Percentiles rank a stretch among this genome's conserved stretches.
These are phyloP conservation scores for Orius insidiosus DNA, from an alignment of 1,140 invertebrate genomes.

Conservation along the genomic window DNA sequence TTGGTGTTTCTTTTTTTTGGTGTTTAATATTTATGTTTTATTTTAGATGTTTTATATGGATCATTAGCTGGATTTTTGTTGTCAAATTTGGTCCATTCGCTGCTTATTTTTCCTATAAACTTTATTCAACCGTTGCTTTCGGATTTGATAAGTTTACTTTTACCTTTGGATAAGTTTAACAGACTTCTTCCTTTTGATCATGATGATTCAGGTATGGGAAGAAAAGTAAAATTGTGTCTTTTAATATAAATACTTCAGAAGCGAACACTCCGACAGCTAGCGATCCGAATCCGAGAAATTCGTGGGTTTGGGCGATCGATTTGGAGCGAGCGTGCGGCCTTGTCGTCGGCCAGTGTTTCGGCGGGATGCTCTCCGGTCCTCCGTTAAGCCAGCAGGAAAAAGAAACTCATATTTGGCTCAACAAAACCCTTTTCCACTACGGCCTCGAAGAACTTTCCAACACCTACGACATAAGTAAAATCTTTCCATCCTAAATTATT, in stretches of 20 bases:
- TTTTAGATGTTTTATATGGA: conserved; percentile 30
- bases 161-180: conserved; percentile 35
- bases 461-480: conserved; percentile 18
- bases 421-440: conserved; percentile 33
- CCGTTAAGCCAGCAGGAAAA: conserved; percentile 29
- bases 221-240: conserved; percentile 1
- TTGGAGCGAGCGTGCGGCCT: conserved; percentile 39
- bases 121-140: conserved; percentile 29
- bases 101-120: conserved; percentile 33
- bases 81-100: conserved; percentile 35
- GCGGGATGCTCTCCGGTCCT: conserved; percentile 35
- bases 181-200: conserved; percentile 29
- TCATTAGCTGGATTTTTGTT: conserved; percentile 38
- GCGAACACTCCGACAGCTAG: conserved; percentile 29
- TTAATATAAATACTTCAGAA: conserved; percentile 21
- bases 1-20: conserved; percentile 22
- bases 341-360: conserved; percentile 40
- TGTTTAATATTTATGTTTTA: neutral
- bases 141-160: conserved; percentile 31
- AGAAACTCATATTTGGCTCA: conserved; percentile 32
- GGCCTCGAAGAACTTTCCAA: conserved; percentile 28
- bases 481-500: neutral
- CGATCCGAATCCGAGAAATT: conserved; percentile 26
- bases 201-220: conserved; percentile 20
- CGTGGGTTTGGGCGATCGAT: conserved; percentile 44